phyloP scores from a whole-genome alignment of 2,797 vertebrate species.

The Xerus rutilus region DNA sequence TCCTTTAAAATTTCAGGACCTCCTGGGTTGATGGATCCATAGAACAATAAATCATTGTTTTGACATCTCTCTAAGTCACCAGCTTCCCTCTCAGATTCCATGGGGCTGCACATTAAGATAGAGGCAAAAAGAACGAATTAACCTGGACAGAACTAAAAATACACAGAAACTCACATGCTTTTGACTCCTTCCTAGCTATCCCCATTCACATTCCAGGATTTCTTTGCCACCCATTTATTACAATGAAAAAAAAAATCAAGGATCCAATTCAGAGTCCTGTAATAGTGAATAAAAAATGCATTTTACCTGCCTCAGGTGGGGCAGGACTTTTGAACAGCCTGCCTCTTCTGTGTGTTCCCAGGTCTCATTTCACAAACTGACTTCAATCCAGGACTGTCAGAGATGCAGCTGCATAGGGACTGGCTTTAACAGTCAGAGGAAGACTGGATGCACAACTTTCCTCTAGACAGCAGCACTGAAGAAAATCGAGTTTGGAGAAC shows the following conservation, averaged over 20 bases:
- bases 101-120: background rate
- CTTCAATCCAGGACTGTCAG: background rate
- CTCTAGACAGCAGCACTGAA: background rate
- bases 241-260: background rate
- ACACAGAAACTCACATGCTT: background rate
- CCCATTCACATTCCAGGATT: background rate
- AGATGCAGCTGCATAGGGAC: background rate
- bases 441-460: background rate
- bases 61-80: background rate
- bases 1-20: conserved; percentile 11
- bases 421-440: background rate
- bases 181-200: background rate
- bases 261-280: background rate
- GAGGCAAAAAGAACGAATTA: background rate
- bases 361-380: background rate
- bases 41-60: background rate
- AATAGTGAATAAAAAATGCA: background rate
- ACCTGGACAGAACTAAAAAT: conserved; percentile 17
- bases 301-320: background rate
- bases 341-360: background rate
- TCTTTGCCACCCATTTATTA: background rate
- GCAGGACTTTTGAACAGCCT: background rate
- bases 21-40: background rate
- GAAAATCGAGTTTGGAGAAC: background rate
- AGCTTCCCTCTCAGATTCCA: background rate